A percentile compares a stretch with the other conserved stretches of the same genome.
These are phyloP conservation scores for Meganola albula DNA, from an alignment of 2,888 invertebrate species.

Conservation along the genomic window DNA sequence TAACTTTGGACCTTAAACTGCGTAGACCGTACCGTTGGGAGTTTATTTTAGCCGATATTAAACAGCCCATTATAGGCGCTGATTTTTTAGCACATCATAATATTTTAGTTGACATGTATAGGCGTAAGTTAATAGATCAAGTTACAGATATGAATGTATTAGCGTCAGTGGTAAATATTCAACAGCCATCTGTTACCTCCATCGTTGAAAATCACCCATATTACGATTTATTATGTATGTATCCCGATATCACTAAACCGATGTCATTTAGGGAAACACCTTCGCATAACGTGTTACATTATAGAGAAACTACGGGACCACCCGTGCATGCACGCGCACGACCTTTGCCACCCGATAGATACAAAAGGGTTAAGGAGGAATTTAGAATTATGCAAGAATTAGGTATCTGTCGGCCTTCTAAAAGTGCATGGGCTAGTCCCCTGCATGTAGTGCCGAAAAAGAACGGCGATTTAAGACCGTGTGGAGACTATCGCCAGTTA, in stretches of 20 bases:
- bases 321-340: constrained; percentile 4
- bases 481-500: constrained; percentile 6
- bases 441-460: constrained; percentile 31
- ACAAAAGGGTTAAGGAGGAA: constrained; percentile 15
- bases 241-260: constrained; percentile 1
- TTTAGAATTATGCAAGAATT: constrained; percentile 17
- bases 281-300: constrained; percentile 3
- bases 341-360: constrained; percentile 7
- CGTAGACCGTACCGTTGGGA: constrained; percentile 2
- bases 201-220: not conserved
- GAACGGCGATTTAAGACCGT: constrained; percentile 16
- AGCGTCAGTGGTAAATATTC: too few species aligned
- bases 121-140: constrained; percentile 1
- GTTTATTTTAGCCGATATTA: constrained; percentile 6
- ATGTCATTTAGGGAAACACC: constrained; percentile 1
- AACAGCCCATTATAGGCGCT: constrained; percentile 3
- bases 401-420: constrained; percentile 25
- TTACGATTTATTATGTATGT: constrained; percentile 1
- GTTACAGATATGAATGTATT: constrained; percentile 1
- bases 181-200: too few species aligned
- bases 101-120: constrained; percentile 4
- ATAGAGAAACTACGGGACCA: constrained; percentile 3
- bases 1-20: not conserved
- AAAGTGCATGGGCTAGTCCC: constrained; percentile 24
- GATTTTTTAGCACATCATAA: constrained; percentile 5